These are phyloP conservation scores for Euplagia quadripunctaria DNA, from an alignment of 2,888 invertebrate genomes.

Conservation along the genomic window DNA sequence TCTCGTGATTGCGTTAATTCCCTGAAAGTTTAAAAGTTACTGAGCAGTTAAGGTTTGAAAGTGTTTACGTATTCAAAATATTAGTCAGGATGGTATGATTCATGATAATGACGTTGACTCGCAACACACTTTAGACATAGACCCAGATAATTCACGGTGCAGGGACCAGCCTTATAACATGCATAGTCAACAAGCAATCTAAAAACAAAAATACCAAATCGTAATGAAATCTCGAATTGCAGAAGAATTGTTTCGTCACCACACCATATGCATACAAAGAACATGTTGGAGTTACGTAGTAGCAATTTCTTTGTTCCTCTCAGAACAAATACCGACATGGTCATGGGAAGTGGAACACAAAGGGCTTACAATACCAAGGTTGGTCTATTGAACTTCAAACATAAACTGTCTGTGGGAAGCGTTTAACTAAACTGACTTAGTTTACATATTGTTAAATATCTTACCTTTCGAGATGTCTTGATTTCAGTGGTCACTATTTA, in stretches of 20 bases:
- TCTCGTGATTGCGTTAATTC: no score
- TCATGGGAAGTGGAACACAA: slow-evolving; percentile 11
- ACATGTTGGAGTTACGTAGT: background rate
- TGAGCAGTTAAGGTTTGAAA: no score
- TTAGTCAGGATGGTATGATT: no score
- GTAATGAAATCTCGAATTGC: background rate
- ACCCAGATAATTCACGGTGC: no score
- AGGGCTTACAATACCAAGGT: slow-evolving; percentile 3
- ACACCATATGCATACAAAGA: background rate
- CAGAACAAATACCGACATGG: slow-evolving; percentile 1
- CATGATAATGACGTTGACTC: no score
- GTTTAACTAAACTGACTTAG: background rate
- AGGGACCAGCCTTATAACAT: no score
- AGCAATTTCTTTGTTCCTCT: slow-evolving; percentile 17
- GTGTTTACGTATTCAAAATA: no score
- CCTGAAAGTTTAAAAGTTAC: no score
- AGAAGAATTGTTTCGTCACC: background rate
- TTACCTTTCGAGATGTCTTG: background rate
- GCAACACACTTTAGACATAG: no score
- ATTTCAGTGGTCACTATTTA: background rate
- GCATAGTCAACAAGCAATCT: background rate
- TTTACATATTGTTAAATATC: background rate
- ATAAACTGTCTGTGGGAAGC: background rate
- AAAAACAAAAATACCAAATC: background rate
- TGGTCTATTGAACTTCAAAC: slow-evolving; percentile 8